These are phyloP conservation scores for Calameuta filiformis DNA, from an alignment of 2,888 invertebrate genomes.

Conservation along the genomic window DNA sequence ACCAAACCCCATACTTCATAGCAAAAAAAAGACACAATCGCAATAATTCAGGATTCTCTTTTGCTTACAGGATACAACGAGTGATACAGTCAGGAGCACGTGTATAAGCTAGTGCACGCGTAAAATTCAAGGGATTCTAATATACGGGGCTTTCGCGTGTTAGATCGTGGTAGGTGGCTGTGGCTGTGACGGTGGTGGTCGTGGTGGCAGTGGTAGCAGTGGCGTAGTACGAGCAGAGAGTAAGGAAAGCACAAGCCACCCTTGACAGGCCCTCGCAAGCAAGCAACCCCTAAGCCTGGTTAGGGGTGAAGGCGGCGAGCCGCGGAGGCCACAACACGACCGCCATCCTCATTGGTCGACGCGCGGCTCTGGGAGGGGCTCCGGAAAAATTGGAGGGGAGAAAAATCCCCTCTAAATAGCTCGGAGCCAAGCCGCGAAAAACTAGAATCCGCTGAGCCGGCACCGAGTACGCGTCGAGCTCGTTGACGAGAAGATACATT, in stretches of 20 bases:
- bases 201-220: neutral
- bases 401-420: slow-evolving; percentile 66
- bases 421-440: slow-evolving; percentile 60
- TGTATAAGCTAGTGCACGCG: neutral
- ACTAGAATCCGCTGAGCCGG: slow-evolving; percentile 65
- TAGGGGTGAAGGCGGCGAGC: slow-evolving; percentile 65
- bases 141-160: neutral
- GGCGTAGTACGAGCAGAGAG: slow-evolving; percentile 5
- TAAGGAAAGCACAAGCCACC: slow-evolving; percentile 40
- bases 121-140: neutral
- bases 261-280: slow-evolving; percentile 39
- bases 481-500: slow-evolving; percentile 24
- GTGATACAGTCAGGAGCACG: neutral
- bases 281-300: slow-evolving; percentile 54
- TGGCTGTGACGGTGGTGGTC: neutral
- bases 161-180: neutral
- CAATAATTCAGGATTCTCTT: neutral
- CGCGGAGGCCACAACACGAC: slow-evolving; percentile 66
- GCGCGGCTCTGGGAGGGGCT: slow-evolving; percentile 62
- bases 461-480: slow-evolving; percentile 55
- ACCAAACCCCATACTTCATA: neutral
- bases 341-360: slow-evolving; percentile 65
- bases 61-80: neutral
- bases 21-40: neutral
- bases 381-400: slow-evolving; percentile 63